Evolutionary conservation across 2,797 vertebrate genomes (phyloP).

Genomic region (Lycodopsis pacificus): DNA sequence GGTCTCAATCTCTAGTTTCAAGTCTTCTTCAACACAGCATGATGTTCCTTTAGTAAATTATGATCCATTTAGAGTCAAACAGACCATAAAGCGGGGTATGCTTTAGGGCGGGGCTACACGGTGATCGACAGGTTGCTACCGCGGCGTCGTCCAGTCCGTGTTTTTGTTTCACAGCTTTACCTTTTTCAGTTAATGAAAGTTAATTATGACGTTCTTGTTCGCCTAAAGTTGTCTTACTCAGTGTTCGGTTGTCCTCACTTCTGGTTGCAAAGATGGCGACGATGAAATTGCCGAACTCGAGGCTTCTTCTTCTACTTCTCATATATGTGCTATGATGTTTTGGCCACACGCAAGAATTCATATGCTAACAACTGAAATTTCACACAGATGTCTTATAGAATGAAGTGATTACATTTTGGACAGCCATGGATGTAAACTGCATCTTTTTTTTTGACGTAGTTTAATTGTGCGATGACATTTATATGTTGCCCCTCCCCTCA

Average conservation of each 20-base stretch:
- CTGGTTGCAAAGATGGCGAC: neutral
- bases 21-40: neutral
- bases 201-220: neutral
- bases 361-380: neutral
- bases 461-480: slow-evolving; percentile 3
- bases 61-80: too few relatives aligned
- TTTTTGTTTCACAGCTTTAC: neutral
- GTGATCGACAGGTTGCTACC: too few relatives aligned
- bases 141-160: neutral
- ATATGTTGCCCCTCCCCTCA: slow-evolving; percentile 57
- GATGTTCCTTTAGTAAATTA: neutral
- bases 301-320: neutral
- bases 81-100: too few relatives aligned
- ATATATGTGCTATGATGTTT: too few relatives aligned
- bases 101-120: too few relatives aligned
- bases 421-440: too few relatives aligned
- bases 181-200: neutral
- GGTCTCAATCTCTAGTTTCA: neutral
- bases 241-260: neutral
- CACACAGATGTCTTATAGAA: too few relatives aligned
- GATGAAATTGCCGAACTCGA: neutral
- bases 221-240: neutral
- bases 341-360: neutral
- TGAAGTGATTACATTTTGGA: too few relatives aligned
- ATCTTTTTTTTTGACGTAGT: neutral